These are phyloP conservation scores for Loxodonta africana DNA, from an alignment of 2,113 vertebrate species.

Conservation along the genomic window DNA sequence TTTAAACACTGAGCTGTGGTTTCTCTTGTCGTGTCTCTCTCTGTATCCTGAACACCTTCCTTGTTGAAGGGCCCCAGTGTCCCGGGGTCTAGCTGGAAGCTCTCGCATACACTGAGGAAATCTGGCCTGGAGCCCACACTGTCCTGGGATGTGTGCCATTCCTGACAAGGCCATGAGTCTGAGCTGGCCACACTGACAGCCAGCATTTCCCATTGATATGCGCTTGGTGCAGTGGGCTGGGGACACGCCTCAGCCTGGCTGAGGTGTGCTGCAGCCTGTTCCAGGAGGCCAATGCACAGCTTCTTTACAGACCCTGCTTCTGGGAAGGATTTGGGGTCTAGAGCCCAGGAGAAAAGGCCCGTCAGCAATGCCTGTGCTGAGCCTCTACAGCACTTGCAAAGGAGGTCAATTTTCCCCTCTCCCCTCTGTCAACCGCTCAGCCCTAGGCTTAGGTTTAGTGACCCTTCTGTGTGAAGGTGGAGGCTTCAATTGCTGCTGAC, in stretches of 20 bases:
- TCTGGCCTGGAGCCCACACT: background rate
- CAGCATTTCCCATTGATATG: background rate
- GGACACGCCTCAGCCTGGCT: fast-evolving
- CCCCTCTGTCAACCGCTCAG: fast-evolving
- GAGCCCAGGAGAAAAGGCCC: background rate
- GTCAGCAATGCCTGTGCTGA: background rate
- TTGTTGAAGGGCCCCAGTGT: background rate
- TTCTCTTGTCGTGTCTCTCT: background rate
- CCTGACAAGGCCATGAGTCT: constrained; percentile 29
- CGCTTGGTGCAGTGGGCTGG: background rate
- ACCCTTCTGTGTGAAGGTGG: background rate
- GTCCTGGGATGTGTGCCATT: constrained; percentile 32
- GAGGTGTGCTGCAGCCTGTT: background rate
- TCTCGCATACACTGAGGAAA: background rate
- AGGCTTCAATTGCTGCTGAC: background rate
- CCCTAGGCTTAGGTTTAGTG: background rate
- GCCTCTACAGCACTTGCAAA: fast-evolving
- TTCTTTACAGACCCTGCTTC: background rate
- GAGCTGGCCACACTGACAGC: background rate
- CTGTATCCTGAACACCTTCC: background rate
- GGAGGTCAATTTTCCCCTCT: background rate
- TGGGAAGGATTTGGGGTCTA: background rate
- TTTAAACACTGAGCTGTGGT: no score
- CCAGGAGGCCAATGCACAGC: background rate
- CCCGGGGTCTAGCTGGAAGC: background rate